phyloP scores from a whole-genome alignment of 2,888 invertebrate genomes.

The Sussaba pulchella region DNA sequence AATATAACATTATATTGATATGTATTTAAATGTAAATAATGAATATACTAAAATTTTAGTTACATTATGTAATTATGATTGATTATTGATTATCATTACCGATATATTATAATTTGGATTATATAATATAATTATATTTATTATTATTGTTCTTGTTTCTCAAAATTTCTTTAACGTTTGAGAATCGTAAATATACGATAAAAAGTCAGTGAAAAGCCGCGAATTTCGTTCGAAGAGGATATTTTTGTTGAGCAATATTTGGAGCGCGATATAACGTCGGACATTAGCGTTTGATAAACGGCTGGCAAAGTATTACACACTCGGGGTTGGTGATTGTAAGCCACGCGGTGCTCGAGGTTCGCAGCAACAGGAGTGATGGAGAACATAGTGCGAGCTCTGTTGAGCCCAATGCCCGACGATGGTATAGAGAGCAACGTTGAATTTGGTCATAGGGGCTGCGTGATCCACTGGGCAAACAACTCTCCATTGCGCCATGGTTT shows the following conservation, averaged over 20 bases:
- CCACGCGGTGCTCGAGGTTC: constrained; percentile 47
- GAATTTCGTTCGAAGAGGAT: background rate
- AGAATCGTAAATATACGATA: too few species aligned
- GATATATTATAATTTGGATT: too few species aligned
- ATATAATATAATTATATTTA: too few species aligned
- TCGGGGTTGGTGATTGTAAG: constrained; percentile 42
- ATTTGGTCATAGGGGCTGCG: constrained; percentile 75
- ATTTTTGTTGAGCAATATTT: constrained; percentile 1
- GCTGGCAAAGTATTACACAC: constrained; percentile 36
- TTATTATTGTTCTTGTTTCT: too few species aligned
- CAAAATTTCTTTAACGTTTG: too few species aligned
- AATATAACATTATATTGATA: too few species aligned
- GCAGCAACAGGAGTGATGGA: constrained; percentile 27
- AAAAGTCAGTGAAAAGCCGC: background rate
- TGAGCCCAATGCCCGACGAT: constrained; percentile 33
- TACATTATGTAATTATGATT: too few species aligned
- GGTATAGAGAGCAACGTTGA: constrained; percentile 58
- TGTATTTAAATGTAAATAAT: too few species aligned
- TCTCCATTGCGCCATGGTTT: constrained; percentile 71
- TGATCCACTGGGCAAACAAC: constrained; percentile 78
- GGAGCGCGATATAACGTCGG: background rate
- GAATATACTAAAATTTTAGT: too few species aligned
- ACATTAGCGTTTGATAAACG: constrained; percentile 22
- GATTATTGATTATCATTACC: too few species aligned
- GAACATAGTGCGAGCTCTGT: constrained; percentile 25